These are phyloP conservation scores for Myripristis murdjan DNA, from an alignment of 2,797 vertebrate genomes.

Conservation along the genomic window DNA sequence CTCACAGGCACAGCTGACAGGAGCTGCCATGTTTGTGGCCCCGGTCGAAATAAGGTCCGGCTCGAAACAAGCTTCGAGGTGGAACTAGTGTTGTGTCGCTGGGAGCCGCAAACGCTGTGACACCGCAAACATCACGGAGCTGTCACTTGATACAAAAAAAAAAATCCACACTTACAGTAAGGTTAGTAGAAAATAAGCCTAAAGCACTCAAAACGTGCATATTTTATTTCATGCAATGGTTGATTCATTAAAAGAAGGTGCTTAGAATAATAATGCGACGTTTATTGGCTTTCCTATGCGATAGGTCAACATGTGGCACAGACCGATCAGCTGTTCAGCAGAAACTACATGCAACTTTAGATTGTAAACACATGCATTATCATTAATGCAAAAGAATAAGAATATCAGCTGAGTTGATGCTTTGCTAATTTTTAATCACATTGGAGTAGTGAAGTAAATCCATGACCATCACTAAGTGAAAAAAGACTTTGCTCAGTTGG, in stretches of 20 bases:
- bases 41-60: constrained; percentile 52
- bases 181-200: constrained; percentile 19
- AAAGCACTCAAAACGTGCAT: rapidly evolving
- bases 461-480: no score
- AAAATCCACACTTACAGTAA: constrained; percentile 3
- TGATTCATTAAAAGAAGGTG: not conserved
- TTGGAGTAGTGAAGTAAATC: no score
- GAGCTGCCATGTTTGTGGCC: constrained; percentile 63
- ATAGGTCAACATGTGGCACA: not conserved
- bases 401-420: no score
- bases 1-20: not conserved
- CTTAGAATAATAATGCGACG: not conserved
- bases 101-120: not conserved
- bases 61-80: constrained; percentile 37
- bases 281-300: not conserved
- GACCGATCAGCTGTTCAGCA: not conserved
- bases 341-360: not conserved
- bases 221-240: not conserved
- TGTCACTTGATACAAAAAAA: not conserved
- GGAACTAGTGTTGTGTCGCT: constrained; percentile 19
- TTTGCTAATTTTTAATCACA: no score
- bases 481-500: no score
- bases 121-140: constrained; percentile 16
- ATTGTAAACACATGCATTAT: not conserved
- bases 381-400: not conserved